Conservation (phyloP, 2,888 invertebrate genomes). For the Rhagium mordax region DNA sequence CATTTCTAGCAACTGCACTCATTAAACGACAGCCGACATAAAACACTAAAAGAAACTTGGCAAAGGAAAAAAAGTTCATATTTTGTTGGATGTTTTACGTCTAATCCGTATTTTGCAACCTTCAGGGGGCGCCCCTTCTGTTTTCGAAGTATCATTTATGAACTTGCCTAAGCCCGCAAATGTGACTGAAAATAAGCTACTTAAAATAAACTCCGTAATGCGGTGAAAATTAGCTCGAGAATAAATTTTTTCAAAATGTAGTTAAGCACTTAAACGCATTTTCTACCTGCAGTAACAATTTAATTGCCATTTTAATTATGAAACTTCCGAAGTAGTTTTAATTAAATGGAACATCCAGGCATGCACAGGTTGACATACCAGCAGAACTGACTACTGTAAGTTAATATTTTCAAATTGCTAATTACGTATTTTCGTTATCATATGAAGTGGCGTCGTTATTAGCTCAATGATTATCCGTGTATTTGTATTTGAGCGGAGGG, state of each 20-base stretch:
- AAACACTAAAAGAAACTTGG: too few relatives aligned
- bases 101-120: too few relatives aligned
- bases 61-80: too few relatives aligned
- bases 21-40: too few relatives aligned
- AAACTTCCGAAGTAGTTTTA: constrained; percentile 13
- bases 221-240: not conserved
- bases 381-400: not conserved
- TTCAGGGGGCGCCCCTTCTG: too few relatives aligned
- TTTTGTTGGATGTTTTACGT: too few relatives aligned
- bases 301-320: constrained; percentile 22
- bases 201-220: not conserved
- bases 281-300: constrained; percentile 13
- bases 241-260: constrained; percentile 21
- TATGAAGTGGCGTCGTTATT: not conserved
- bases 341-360: constrained; percentile 15
- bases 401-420: not conserved
- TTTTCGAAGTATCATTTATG: not conserved
- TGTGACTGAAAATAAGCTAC: not conserved
- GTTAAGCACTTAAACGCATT: constrained; percentile 10
- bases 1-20: too few relatives aligned
- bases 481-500: not conserved
- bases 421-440: not conserved
- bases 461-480: not conserved
- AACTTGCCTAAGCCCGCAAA: not conserved
- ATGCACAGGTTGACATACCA: not conserved